Evolutionary conservation across 2,888 invertebrate species (phyloP).

Genomic region (Lycia hirtaria): DNA sequence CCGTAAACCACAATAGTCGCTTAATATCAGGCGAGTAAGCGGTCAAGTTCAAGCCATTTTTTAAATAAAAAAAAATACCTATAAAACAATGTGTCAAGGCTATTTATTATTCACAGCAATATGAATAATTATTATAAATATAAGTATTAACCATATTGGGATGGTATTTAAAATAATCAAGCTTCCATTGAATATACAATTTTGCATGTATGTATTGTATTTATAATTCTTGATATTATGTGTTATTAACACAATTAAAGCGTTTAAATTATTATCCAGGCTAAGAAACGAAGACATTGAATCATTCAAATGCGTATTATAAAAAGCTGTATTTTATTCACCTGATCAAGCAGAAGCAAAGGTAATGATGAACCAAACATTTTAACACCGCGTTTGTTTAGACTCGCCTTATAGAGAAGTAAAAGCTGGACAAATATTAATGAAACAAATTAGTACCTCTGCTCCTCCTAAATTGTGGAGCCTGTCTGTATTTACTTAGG

Average conservation of each 20-base stretch:
- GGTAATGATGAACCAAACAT: constrained; percentile 10
- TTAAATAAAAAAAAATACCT: background rate
- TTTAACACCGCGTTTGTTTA: constrained; percentile 6
- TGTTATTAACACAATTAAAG: constrained; percentile 20
- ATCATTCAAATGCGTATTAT: background rate
- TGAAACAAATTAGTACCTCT: constrained; percentile 63
- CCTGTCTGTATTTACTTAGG: constrained; percentile 49
- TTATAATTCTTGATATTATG: constrained; percentile 27
- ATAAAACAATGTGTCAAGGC: constrained; percentile 19
- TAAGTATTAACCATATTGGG: constrained; percentile 35
- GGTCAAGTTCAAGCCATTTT: background rate
- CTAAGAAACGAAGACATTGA: background rate
- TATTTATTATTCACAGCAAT: constrained; percentile 25
- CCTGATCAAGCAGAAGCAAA: constrained; percentile 2
- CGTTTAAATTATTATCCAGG: background rate
- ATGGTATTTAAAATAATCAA: constrained; percentile 34
- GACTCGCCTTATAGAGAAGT: constrained; percentile 36
- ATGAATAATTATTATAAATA: constrained; percentile 32
- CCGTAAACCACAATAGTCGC: no score
- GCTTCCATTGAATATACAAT: constrained; percentile 30
- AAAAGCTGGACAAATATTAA: constrained; percentile 67
- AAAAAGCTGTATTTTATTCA: background rate
- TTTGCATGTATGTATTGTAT: constrained; percentile 31
- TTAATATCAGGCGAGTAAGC: no score
- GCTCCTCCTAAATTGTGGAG: constrained; percentile 34